phyloP scores from a whole-genome alignment of 2,888 invertebrate genomes.

The Griposia aprilina region DNA sequence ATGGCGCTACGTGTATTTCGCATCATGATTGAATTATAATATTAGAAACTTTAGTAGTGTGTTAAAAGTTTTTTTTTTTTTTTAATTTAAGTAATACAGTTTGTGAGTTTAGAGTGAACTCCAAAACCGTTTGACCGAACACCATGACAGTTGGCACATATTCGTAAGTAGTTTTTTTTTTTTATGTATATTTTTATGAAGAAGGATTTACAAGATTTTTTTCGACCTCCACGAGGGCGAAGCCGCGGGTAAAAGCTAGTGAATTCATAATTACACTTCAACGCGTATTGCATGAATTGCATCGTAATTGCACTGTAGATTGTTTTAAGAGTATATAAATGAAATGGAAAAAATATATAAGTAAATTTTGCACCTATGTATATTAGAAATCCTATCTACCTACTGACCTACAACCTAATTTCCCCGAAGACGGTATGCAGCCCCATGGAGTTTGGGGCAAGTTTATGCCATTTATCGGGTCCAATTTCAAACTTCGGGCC shows the following conservation, averaged over 20 bases:
- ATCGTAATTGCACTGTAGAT: background rate
- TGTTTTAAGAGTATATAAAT: background rate
- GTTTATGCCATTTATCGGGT: slow-evolving; percentile 16
- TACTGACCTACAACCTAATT: slow-evolving; percentile 1
- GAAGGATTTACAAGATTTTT: too few species aligned
- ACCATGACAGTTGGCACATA: too few species aligned
- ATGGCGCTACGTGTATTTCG: too few species aligned
- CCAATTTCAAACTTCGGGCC: slow-evolving; percentile 21
- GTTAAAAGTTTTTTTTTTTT: too few species aligned
- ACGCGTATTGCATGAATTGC: background rate
- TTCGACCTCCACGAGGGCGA: too few species aligned
- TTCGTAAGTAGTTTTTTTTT: too few species aligned
- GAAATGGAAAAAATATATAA: background rate
- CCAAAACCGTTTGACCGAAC: too few species aligned
- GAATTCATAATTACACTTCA: background rate
- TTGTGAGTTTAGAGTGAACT: too few species aligned
- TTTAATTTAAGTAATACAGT: too few species aligned
- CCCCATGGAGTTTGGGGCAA: background rate
- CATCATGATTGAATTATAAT: too few species aligned
- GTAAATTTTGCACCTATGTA: background rate
- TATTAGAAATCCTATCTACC: background rate
- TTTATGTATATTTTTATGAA: too few species aligned
- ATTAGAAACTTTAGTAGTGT: too few species aligned
- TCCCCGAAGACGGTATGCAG: background rate
- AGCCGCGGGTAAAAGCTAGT: background rate